Conservation (phyloP, 2,888 invertebrate species). For the Homarus gammarus region DNA sequence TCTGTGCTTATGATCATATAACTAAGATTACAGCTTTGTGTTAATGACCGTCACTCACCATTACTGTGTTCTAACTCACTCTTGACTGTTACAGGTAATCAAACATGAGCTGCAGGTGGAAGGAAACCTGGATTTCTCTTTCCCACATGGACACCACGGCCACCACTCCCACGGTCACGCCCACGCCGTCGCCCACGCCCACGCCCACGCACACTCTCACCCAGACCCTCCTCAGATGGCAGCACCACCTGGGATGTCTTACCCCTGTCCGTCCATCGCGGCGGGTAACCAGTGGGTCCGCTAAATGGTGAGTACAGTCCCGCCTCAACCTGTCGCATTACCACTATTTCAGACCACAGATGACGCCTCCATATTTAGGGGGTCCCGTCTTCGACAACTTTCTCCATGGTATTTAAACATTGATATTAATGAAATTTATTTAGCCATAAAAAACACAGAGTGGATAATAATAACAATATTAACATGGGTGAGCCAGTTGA, state of each 20-base stretch:
- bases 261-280: constrained; percentile 60
- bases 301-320: constrained; percentile 39
- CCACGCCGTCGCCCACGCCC: constrained; percentile 44
- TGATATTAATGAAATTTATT: too few relatives aligned
- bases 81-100: constrained; percentile 47
- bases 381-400: too few relatives aligned
- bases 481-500: too few relatives aligned
- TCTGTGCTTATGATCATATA: not conserved
- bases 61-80: not conserved
- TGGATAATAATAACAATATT: too few relatives aligned
- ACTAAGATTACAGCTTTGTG: not conserved
- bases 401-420: too few relatives aligned
- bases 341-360: not conserved
- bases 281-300: constrained; percentile 68
- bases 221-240: constrained; percentile 57
- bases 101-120: constrained; percentile 62
- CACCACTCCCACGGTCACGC: constrained; percentile 38
- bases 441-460: too few relatives aligned
- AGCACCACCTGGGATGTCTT: constrained; percentile 55
- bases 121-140: constrained; percentile 64
- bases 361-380: too few relatives aligned
- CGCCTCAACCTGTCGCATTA: not conserved
- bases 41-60: not conserved
- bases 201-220: constrained; percentile 47
- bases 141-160: constrained; percentile 48